Conservation (phyloP, 1,140 invertebrate species). For the Drosophila watanabei region DNA sequence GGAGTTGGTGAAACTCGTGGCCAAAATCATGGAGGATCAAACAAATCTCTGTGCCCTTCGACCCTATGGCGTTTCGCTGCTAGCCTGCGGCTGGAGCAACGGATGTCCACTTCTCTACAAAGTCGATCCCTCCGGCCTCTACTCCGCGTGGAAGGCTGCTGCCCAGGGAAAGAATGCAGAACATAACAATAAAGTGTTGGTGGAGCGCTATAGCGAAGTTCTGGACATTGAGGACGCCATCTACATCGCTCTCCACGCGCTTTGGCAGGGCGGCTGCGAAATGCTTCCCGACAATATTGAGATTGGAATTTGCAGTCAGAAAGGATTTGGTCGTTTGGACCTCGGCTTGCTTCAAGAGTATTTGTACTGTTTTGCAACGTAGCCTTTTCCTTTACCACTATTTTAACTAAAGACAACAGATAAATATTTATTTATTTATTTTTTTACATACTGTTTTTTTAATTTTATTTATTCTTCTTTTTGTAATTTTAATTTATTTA, state of each 20-base stretch:
- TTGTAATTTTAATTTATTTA: too few relatives aligned
- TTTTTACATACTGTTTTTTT: too few relatives aligned
- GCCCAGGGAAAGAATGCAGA: slow-evolving; percentile 99
- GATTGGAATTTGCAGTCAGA: slow-evolving; percentile 97
- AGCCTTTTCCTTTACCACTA: too few relatives aligned
- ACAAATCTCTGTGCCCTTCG: slow-evolving; percentile 99
- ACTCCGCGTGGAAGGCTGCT: slow-evolving; percentile 99
- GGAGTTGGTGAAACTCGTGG: slow-evolving; percentile 97
- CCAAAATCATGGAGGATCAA: slow-evolving; percentile 99
- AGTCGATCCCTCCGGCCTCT: slow-evolving; percentile 99
- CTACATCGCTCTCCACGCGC: slow-evolving; percentile 98
- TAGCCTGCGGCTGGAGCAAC: slow-evolving; percentile 98
- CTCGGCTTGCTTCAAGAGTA: slow-evolving; percentile 98
- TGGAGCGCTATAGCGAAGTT: slow-evolving; percentile 98
- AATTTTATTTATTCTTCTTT: too few relatives aligned
- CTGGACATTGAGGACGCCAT: slow-evolving; percentile 99
- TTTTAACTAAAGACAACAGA: too few relatives aligned
- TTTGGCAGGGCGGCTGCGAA: slow-evolving; percentile 99
- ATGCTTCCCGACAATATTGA: slow-evolving; percentile 99
- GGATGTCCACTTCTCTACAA: slow-evolving; percentile 97
- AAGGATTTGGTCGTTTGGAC: slow-evolving; percentile 95
- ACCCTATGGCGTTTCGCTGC: slow-evolving; percentile 98
- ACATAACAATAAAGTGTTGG: slow-evolving; percentile 99
- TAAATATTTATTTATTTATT: too few relatives aligned
- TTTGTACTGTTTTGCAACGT: slow-evolving; percentile 86